These are phyloP conservation scores for Keiferia lycopersicella DNA, from an alignment of 2,888 invertebrate genomes.

Conservation along the genomic window DNA sequence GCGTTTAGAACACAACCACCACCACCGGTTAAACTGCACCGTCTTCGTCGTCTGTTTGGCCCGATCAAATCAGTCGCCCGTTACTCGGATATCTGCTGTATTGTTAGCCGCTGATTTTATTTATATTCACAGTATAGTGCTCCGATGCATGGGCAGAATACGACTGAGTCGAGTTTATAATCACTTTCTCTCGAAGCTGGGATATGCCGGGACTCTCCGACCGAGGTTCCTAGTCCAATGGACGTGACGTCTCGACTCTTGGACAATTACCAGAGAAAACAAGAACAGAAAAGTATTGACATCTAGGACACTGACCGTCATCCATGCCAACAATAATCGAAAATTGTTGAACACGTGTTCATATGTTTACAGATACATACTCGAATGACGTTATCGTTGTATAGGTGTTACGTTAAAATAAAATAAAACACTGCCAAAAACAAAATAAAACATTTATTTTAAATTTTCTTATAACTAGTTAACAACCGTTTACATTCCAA, in stretches of 20 bases:
- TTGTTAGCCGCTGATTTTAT: slow-evolving; percentile 54
- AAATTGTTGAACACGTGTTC: slow-evolving; percentile 37
- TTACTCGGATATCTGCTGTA: slow-evolving; percentile 38
- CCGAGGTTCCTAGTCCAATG: slow-evolving; percentile 43
- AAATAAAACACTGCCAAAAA: slow-evolving; percentile 19
- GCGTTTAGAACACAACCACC: not conserved
- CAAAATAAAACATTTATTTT: slow-evolving; percentile 12
- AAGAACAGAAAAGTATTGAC: slow-evolving; percentile 69
- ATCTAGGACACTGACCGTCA: slow-evolving; percentile 73
- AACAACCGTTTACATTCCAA: slow-evolving; percentile 51
- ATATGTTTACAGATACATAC: slow-evolving; percentile 33
- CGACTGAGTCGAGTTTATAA: slow-evolving; percentile 62
- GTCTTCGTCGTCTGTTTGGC: slow-evolving; percentile 36
- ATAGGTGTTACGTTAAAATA: not conserved
- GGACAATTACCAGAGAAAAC: slow-evolving; percentile 78
- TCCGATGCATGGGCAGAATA: slow-evolving; percentile 59
- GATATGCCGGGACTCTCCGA: slow-evolving; percentile 49
- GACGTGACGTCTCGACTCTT: slow-evolving; percentile 62
- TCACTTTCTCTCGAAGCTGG: slow-evolving; percentile 60
- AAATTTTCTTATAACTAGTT: slow-evolving; percentile 66
- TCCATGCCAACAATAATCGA: slow-evolving; percentile 70
- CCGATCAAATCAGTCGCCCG: slow-evolving; percentile 46
- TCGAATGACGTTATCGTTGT: slow-evolving; percentile 28
- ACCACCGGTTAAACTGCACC: slow-evolving; percentile 22
- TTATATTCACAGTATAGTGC: slow-evolving; percentile 65